These are phyloP conservation scores for Paramacrobiotus metropolitanus DNA, from an alignment of 1,140 invertebrate species.

Conservation along the genomic window DNA sequence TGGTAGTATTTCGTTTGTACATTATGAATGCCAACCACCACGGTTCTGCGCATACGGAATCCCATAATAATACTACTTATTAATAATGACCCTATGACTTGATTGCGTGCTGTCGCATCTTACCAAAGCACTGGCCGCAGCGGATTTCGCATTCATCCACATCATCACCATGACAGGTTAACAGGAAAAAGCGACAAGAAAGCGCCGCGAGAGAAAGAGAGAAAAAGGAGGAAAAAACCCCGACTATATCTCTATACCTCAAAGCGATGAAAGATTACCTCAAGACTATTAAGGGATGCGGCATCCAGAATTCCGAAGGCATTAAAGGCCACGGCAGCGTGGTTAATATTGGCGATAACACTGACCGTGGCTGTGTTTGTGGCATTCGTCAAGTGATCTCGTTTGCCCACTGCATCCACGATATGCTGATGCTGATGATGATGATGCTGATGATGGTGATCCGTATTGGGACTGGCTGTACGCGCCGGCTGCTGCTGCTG, in stretches of 20 bases:
- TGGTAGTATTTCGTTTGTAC: too few relatives aligned
- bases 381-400: not conserved
- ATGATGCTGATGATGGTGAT: not conserved
- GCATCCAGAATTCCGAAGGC: not conserved
- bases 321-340: not conserved
- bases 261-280: not conserved
- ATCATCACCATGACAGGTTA: not conserved
- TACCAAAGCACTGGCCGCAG: not conserved
- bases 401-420: not conserved
- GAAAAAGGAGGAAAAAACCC: not conserved
- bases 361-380: not conserved
- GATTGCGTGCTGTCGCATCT: too few relatives aligned
- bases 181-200: not conserved
- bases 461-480: slow-evolving; percentile 2
- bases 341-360: slow-evolving; percentile 1
- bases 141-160: slow-evolving; percentile 4
- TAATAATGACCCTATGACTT: too few relatives aligned
- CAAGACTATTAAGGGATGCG: not conserved
- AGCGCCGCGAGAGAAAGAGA: not conserved
- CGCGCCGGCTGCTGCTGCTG: too few relatives aligned
- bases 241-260: not conserved
- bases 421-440: not conserved
- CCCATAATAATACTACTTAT: too few relatives aligned
- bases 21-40: too few relatives aligned
- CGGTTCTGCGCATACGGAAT: too few relatives aligned